Conservation (phyloP, 2,113 vertebrate species). For the Phrynosoma blainvillii region DNA sequence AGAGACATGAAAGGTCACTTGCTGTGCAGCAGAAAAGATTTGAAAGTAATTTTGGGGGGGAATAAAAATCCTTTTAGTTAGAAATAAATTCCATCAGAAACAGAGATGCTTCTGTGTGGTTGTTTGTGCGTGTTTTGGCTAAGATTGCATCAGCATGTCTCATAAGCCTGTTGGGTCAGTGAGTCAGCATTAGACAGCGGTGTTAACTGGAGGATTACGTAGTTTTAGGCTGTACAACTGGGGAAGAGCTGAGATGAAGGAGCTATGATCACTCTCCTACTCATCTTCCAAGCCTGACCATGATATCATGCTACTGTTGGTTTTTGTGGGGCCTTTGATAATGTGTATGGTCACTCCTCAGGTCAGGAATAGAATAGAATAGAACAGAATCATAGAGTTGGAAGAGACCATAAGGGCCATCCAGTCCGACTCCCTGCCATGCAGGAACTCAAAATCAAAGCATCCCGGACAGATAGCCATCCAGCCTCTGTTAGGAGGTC, state of each 20-base stretch:
- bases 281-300: neutral
- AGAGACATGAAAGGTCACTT: conserved; percentile 12
- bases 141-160: neutral
- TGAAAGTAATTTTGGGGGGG: neutral
- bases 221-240: too few relatives aligned
- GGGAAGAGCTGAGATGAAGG: too few relatives aligned
- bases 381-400: too few relatives aligned
- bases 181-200: neutral
- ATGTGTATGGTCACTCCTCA: neutral
- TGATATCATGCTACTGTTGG: neutral
- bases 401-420: too few relatives aligned
- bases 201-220: neutral
- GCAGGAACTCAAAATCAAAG: too few relatives aligned
- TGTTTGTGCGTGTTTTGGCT: neutral
- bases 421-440: too few relatives aligned
- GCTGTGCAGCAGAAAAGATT: neutral
- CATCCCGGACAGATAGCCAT: too few relatives aligned
- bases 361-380: too few relatives aligned
- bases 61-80: neutral
- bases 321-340: neutral
- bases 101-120: too few relatives aligned
- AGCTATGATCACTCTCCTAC: neutral
- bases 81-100: neutral
- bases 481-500: too few relatives aligned
- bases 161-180: neutral